These are phyloP conservation scores for Phyto melanocephala DNA, from an alignment of 2,888 invertebrate species.

Conservation along the genomic window DNA sequence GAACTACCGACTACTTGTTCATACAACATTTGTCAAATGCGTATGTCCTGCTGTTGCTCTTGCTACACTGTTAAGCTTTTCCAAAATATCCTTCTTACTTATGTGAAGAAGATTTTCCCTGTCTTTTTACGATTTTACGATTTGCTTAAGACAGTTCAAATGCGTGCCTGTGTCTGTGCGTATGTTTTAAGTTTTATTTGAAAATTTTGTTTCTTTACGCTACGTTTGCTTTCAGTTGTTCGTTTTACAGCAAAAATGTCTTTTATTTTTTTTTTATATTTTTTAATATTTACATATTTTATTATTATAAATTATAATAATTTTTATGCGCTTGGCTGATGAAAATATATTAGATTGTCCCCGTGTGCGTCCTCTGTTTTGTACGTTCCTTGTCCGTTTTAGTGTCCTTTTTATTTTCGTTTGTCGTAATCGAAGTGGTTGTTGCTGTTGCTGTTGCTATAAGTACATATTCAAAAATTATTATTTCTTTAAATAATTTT, in stretches of 20 bases:
- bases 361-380: slow-evolving; percentile 7
- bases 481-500: slow-evolving; percentile 34
- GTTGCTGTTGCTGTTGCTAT: not conserved
- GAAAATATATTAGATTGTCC: slow-evolving; percentile 46
- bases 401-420: slow-evolving; percentile 42
- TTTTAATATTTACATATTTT: slow-evolving; percentile 31
- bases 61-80: slow-evolving; percentile 2
- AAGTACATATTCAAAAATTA: not conserved
- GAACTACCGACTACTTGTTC: too few species aligned
- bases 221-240: slow-evolving; percentile 49
- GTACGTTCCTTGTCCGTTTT: slow-evolving; percentile 1
- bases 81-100: not conserved
- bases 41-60: not conserved
- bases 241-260: slow-evolving; percentile 13
- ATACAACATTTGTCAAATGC: not conserved
- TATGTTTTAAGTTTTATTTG: not conserved
- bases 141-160: slow-evolving; percentile 9
- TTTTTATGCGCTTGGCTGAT: slow-evolving; percentile 60
- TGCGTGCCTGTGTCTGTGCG: not conserved
- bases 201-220: slow-evolving; percentile 40
- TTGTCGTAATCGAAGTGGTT: not conserved
- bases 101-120: not conserved
- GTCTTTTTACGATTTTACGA: slow-evolving; percentile 3
- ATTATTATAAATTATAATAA: slow-evolving; percentile 62
- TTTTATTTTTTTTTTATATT: not conserved